A percentile compares a stretch with the other conserved stretches of the same genome.
Evolutionary conservation across 2,113 vertebrate species (phyloP).

Genomic region (Boleophthalmus pectinirostris): DNA sequence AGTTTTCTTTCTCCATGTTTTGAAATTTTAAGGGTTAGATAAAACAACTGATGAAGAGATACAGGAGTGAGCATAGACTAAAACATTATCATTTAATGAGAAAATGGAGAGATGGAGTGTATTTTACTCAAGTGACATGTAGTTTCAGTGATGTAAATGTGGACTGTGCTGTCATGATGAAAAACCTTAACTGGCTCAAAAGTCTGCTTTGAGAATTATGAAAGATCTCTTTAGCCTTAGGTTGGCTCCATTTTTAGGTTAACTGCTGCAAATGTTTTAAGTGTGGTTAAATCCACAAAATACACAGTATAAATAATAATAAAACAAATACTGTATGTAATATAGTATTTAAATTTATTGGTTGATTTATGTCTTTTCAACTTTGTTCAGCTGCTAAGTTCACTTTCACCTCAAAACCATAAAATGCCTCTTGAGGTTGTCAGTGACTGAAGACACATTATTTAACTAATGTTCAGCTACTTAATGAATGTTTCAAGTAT

Average conservation of each 20-base stretch:
- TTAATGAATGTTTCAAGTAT: constrained; percentile 70
- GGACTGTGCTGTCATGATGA: constrained; percentile 54
- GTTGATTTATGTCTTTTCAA: constrained; percentile 14
- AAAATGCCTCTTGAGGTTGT: constrained; percentile 58
- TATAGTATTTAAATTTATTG: constrained; percentile 37
- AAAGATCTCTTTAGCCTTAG: constrained; percentile 4
- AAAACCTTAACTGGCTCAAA: constrained; percentile 7
- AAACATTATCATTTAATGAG: constrained; percentile 30
- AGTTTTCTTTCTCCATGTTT: constrained; percentile 74
- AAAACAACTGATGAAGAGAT: constrained; percentile 47
- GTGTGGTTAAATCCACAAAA: neutral
- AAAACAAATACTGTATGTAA: constrained; percentile 29
- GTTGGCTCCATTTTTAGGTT: constrained; percentile 12
- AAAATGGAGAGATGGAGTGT: constrained; percentile 30
- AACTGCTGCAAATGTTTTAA: constrained; percentile 47
- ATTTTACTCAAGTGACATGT: constrained; percentile 58
- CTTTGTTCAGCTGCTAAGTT: constrained; percentile 70
- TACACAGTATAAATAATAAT: constrained; percentile 16
- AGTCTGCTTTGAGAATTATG: constrained; percentile 11
- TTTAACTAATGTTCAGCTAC: constrained; percentile 53
- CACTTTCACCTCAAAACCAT: constrained; percentile 63
- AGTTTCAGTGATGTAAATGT: constrained; percentile 72
- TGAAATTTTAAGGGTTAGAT: constrained; percentile 72
- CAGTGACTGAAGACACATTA: constrained; percentile 53
- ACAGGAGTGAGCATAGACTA: constrained; percentile 18